Percentiles rank a stretch among this genome's conserved stretches.
Evolutionary conservation across 2,113 vertebrate genomes (phyloP).

Genomic region (Lichenostomus cassidix): DNA sequence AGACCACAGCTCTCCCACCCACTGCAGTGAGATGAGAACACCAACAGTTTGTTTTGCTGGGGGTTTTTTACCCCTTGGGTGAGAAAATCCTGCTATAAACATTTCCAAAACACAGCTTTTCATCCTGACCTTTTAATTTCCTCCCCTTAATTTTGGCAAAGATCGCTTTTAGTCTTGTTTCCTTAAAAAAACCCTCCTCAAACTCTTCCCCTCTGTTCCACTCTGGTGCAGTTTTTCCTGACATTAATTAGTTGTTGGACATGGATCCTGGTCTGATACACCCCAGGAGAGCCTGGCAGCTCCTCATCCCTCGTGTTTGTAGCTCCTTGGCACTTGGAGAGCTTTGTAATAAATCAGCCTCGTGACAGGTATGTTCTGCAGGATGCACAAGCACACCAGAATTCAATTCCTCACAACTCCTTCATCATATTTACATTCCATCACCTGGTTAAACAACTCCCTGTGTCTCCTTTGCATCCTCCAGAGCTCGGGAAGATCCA

Average conservation of each 20-base stretch:
- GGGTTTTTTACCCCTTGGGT: fast-evolving
- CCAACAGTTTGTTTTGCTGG: background rate
- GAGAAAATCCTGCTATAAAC: background rate
- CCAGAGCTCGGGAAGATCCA: fast-evolving
- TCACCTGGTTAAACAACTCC: background rate
- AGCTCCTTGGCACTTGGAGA: background rate
- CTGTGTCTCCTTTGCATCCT: fast-evolving
- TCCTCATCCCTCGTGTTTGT: background rate
- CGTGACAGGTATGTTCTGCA: background rate
- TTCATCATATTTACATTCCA: background rate
- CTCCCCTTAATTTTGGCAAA: background rate
- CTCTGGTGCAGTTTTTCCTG: background rate
- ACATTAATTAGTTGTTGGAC: background rate
- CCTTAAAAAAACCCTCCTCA: background rate
- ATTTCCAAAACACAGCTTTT: background rate
- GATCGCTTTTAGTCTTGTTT: background rate
- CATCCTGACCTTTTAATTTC: background rate
- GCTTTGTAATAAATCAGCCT: background rate
- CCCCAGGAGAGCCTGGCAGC: background rate
- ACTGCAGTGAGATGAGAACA: fast-evolving
- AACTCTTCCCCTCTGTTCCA: background rate
- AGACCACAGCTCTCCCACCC: fast-evolving
- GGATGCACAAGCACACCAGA: background rate
- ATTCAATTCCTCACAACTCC: background rate
- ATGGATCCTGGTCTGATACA: background rate